Conservation (phyloP, 1,140 invertebrate species). For the Neuroterus valhalla region DNA sequence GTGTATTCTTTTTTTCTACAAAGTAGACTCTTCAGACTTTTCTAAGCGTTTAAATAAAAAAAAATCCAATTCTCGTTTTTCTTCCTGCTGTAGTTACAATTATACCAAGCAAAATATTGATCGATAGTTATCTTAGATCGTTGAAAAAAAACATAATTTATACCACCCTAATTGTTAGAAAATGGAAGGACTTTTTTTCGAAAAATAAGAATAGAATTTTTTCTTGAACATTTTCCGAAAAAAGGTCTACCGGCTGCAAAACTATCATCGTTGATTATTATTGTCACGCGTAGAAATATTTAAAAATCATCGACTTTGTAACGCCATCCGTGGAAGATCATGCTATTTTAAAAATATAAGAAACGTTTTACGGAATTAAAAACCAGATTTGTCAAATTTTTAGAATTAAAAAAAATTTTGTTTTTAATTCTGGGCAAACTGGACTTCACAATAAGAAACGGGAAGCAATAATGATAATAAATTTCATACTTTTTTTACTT, state of each 20-base stretch:
- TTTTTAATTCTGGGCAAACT: slow-evolving; percentile 39
- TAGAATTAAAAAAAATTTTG: slow-evolving; percentile 13
- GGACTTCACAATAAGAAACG: slow-evolving; percentile 49
- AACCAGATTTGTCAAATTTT: not conserved
- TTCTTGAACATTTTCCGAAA: not conserved
- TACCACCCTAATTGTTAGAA: slow-evolving; percentile 1
- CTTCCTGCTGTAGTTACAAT: not conserved
- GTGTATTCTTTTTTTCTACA: too few relatives aligned
- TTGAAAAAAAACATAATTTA: slow-evolving; percentile 10
- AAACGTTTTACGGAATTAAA: slow-evolving; percentile 23
- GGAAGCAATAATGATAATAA: slow-evolving; percentile 58
- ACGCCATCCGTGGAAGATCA: not conserved
- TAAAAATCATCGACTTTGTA: slow-evolving; percentile 12
- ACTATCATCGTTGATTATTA: slow-evolving; percentile 16
- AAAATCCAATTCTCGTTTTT: not conserved
- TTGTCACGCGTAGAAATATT: not conserved
- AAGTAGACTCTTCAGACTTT: too few relatives aligned
- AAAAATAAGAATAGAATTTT: not conserved
- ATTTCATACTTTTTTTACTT: slow-evolving; percentile 72
- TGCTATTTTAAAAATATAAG: slow-evolving; percentile 4
- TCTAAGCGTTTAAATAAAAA: not conserved
- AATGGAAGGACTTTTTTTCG: not conserved
- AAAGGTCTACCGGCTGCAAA: not conserved
- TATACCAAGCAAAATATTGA: not conserved
- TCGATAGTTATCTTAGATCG: slow-evolving; percentile 5